These are phyloP conservation scores for Eolophus roseicapilla DNA, from an alignment of 2,113 vertebrate genomes.

Conservation along the genomic window DNA sequence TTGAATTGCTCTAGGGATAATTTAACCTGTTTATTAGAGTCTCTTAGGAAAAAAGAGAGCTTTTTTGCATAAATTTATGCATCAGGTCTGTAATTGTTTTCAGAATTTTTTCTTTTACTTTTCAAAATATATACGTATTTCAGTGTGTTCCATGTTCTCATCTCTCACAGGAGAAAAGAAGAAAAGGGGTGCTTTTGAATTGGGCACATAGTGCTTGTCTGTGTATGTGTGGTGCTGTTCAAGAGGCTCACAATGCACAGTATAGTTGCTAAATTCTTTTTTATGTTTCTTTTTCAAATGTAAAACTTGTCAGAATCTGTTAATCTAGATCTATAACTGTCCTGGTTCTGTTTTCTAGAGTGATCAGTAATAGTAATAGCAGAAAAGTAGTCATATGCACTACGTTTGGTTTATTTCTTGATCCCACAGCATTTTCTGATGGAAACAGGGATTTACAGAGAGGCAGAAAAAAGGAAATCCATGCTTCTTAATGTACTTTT, in stretches of 20 bases:
- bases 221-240: neutral
- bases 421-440: neutral
- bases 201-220: neutral
- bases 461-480: neutral
- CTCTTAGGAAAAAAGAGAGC: neutral
- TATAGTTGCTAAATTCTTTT: neutral
- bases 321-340: neutral
- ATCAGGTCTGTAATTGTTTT: neutral
- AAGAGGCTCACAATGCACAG: neutral
- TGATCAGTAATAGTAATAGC: neutral
- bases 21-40: neutral
- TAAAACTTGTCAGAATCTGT: neutral
- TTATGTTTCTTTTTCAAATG: neutral
- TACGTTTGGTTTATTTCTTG: neutral
- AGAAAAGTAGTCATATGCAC: neutral
- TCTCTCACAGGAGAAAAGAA: neutral
- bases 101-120: neutral
- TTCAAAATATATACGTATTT: neutral
- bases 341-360: neutral
- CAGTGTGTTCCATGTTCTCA: neutral
- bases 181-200: neutral
- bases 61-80: neutral
- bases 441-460: conserved; percentile 7
- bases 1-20: neutral
- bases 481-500: conserved; percentile 48